phyloP scores from a whole-genome alignment of 2,113 vertebrate species.

The Rhabdornis inornatus region DNA sequence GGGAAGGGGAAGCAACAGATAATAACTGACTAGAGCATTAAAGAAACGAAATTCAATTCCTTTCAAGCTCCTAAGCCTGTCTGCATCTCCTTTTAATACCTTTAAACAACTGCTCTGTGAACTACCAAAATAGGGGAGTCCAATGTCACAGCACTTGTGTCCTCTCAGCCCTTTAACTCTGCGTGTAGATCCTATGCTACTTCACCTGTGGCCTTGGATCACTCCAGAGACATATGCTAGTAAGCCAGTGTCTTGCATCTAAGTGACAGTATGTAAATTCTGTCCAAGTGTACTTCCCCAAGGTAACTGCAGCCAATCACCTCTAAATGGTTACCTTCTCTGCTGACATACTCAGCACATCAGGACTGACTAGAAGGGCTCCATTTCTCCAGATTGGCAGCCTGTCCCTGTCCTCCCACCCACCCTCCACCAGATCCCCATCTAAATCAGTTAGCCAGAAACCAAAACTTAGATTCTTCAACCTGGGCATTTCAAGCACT shows the following conservation, averaged over 20 bases:
- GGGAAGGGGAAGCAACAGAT: background rate
- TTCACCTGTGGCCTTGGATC: background rate
- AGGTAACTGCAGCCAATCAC: background rate
- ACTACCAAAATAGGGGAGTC: background rate
- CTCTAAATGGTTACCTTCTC: background rate
- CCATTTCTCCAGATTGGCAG: background rate
- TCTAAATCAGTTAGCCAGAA: background rate
- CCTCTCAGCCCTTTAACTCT: background rate
- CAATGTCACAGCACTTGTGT: accelerated
- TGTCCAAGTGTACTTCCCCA: background rate
- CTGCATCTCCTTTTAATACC: background rate
- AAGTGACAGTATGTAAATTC: background rate
- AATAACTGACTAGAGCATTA: background rate
- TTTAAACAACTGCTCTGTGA: background rate
- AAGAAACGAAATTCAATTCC: background rate
- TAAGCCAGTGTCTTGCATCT: background rate
- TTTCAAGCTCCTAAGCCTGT: background rate
- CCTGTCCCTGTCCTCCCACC: background rate
- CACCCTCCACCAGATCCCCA: background rate
- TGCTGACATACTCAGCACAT: background rate
- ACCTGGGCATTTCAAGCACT: background rate
- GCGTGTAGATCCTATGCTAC: background rate
- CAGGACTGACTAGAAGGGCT: background rate
- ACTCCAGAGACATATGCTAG: background rate
- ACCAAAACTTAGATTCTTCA: background rate